Base-by-base conservation (phyloP, 92 coral and sea anemone genomes). In the Porites lobata region DNA sequence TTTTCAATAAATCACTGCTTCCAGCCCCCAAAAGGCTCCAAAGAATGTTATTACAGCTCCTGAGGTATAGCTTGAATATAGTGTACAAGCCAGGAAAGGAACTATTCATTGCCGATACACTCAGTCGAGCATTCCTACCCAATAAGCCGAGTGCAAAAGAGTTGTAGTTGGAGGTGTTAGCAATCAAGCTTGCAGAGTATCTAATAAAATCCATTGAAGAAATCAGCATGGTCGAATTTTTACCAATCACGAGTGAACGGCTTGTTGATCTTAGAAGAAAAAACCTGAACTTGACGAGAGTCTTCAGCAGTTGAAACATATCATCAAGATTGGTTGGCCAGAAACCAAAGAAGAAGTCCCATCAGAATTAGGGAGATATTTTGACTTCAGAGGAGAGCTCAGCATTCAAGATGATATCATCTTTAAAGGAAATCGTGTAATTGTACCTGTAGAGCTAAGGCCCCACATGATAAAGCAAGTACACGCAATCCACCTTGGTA, bases 41-140 rank as follows among this genome's bases (percentile, higher is more conserved):
- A 26, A 61, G 81, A 53, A 74, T 75, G 88, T 38, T 85, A 18
- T 57, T 76, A 8, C 69, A 64, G 66, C 38, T 84, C n/a, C 88
- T 72, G 61, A 68, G 65, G 79, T 82, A 82, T 43, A 17, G 50
- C 74, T 32, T 84, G 54, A 50, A 54, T 2, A 6, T 64, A 64
- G 69, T 8, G 75, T 85, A 76, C 83, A 85, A 85, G 38, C 81
- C 81, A 63, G 82, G 82, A 51, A 61, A 61, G 58, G 79, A 85
- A 32, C 64, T 85, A 72, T 75, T 51, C 68, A 47, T 85, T 17
- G 90, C 77, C 4, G 79, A 76, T 86, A 78, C 75, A 9, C 78
- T 76, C 50, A 76, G 75, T 54, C 22, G 77, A 29, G 85, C 57
- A 52, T 38, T 21, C 32, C 20, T 78, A 1, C 65, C 66, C 32